Percentiles rank a stretch among this genome's conserved stretches.
Evolutionary conservation across 2,888 invertebrate genomes (phyloP).

Genomic region (Polylopha cassiicola): DNA sequence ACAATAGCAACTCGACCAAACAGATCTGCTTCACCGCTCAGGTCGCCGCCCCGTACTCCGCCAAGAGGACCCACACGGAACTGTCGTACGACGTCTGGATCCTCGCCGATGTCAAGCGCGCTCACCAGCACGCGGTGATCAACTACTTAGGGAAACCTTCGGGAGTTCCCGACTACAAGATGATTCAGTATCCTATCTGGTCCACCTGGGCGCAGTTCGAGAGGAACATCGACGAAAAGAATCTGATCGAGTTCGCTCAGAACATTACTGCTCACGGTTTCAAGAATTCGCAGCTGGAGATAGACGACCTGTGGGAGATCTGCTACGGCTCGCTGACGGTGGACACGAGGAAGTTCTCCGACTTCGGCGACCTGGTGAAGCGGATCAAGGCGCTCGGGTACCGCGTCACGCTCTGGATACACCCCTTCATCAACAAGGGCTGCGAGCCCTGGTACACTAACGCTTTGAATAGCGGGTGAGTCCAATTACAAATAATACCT

Average conservation of each 20-base stretch:
- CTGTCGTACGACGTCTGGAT: constrained; percentile 79
- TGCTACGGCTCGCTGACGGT: constrained; percentile 79
- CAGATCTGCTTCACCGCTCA: constrained; percentile 71
- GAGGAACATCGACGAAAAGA: constrained; percentile 65
- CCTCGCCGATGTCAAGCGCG: constrained; percentile 73
- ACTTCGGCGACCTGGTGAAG: constrained; percentile 66
- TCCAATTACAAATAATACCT: too few relatives aligned
- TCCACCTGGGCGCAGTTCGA: constrained; percentile 81
- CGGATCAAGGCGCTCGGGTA: constrained; percentile 62
- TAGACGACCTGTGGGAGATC: constrained; percentile 81
- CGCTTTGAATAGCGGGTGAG: constrained; percentile 61
- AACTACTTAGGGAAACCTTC: constrained; percentile 76
- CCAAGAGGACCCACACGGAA: constrained; percentile 49
- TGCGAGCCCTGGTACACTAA: constrained; percentile 72
- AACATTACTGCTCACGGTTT: constrained; percentile 69
- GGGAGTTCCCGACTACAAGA: constrained; percentile 71
- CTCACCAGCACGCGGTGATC: constrained; percentile 78
- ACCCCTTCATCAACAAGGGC: constrained; percentile 79
- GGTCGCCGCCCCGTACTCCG: constrained; percentile 64
- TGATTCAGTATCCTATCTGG: constrained; percentile 80
- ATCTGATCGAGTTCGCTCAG: constrained; percentile 68
- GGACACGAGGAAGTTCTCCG: constrained; percentile 68
- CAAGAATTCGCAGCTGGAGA: constrained; percentile 75
- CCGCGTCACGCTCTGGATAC: constrained; percentile 79
- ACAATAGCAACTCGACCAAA: constrained; percentile 73